phyloP scores from a whole-genome alignment of 2,888 invertebrate species.

The Tubiluchus corallicola region DNA sequence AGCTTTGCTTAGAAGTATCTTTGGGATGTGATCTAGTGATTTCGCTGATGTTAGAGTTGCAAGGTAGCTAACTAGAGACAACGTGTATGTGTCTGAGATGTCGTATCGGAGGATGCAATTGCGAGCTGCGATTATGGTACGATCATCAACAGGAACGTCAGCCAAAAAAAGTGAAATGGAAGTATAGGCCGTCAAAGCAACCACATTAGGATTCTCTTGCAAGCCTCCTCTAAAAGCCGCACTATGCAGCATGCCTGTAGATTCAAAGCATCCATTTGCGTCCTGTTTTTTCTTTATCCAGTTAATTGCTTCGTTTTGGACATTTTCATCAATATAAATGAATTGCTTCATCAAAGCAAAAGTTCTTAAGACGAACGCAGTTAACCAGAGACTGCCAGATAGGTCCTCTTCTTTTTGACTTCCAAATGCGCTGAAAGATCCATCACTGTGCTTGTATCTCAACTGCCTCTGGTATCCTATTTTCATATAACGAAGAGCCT shows the following conservation, averaged over 20 bases:
- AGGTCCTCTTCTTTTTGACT: slow-evolving; percentile 13
- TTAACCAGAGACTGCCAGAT: slow-evolving; percentile 35
- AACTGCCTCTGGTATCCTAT: slow-evolving; percentile 57
- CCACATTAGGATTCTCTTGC: neutral
- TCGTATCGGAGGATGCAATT: neutral
- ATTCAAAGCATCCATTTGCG: slow-evolving; percentile 56
- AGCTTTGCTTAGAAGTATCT: neutral
- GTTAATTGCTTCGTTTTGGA: slow-evolving; percentile 16
- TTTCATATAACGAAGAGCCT: slow-evolving; percentile 38
- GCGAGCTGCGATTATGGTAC: neutral
- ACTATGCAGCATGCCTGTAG: slow-evolving; percentile 45
- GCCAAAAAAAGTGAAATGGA: neutral
- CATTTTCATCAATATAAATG: slow-evolving; percentile 38
- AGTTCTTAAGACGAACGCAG: slow-evolving; percentile 54
- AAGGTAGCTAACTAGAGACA: neutral
- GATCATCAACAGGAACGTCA: neutral
- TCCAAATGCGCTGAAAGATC: slow-evolving; percentile 28
- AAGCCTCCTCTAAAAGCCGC: slow-evolving; percentile 25
- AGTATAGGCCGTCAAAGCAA: slow-evolving; percentile 1
- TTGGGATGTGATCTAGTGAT: neutral
- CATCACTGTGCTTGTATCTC: slow-evolving; percentile 41
- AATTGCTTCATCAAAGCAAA: slow-evolving; percentile 37
- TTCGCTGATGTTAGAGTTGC: neutral
- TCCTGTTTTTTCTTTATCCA: slow-evolving; percentile 36
- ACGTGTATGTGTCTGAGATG: neutral